A percentile compares a stretch with the other conserved stretches of the same genome.
Conservation (phyloP, 2,888 invertebrate genomes). For the Ctena decussata region DNA sequence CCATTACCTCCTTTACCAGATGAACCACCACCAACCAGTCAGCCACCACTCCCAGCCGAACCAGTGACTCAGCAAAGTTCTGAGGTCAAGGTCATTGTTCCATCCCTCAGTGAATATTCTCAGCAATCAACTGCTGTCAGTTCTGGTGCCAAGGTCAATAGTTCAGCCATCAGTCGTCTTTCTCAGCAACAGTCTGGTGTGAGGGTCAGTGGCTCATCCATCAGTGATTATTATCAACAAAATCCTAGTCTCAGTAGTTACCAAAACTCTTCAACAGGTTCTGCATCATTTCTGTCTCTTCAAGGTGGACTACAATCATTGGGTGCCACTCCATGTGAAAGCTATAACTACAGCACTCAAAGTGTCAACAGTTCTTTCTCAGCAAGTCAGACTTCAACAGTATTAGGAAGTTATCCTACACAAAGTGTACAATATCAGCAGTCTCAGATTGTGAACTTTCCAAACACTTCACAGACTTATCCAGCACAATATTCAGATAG, state of each 20-base stretch:
- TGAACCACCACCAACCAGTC: slow-evolving; percentile 41
- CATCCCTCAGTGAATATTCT: no score
- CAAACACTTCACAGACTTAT: not conserved
- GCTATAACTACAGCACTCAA: not conserved
- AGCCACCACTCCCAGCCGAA: slow-evolving; percentile 47
- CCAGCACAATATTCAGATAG: not conserved
- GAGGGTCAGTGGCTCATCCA: no score
- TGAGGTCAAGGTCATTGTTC: no score
- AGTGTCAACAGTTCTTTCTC: not conserved
- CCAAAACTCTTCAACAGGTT: not conserved
- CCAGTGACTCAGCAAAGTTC: not conserved
- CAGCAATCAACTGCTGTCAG: no score
- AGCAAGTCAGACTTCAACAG: not conserved
- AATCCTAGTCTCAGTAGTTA: not conserved
- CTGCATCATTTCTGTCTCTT: not conserved
- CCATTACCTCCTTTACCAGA: slow-evolving; percentile 56
- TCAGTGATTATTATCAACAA: not conserved
- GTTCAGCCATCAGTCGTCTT: no score
- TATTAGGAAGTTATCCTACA: not conserved
- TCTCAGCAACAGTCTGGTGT: no score
- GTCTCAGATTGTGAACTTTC: not conserved
- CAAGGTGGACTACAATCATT: not conserved
- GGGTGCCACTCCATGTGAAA: not conserved
- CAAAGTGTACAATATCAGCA: not conserved
- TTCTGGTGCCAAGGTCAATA: no score